Evolutionary conservation across 64 coral and sea anemone genomes (phyloP), one percentile per base, ranked within the genome.

Genomic region (Actinia equina): DNA sequence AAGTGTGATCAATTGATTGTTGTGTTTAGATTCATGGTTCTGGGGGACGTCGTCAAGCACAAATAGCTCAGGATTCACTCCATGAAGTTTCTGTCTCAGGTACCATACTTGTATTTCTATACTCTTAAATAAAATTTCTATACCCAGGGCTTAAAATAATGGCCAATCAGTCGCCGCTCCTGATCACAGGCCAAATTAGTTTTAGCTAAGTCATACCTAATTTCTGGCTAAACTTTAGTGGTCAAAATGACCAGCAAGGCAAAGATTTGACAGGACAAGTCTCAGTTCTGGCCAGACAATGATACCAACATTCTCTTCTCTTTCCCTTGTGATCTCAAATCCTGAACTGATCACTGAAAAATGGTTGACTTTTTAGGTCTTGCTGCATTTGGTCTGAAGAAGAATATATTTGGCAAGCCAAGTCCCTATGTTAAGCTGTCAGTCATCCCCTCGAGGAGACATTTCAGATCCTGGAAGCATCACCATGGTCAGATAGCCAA

Each of bases 401-500:
- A 95, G 52, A 95, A 92, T 63, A 92, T 99, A 44, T 99, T 99
- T 91, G 97, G 97, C 67, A 92, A 88, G 52, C 97, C 97, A 18
- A 93, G 93, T 82, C 97, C 97, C 3, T 95, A 99, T 91, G 93
- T 99, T 16, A 99, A 99, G 79, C 77, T 99, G 67, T 93, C 91
- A 45, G 87, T 99, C 51, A 95, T 95, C 83, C 97, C 97, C 30
- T 87, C 88, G 43, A 63, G 93, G 18, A 78, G 93, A 14, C 97
- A 99, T 85, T 79, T 94, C 7, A 80, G 91, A 51, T 95, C 97
- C 27, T 99, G 97, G 97, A 95, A 95, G 55, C 93, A 88, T 44
- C 91, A 99, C 80, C 97, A 99, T 91, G 97, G 97, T 11, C 97
- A 92, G 79, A 99, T 99, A 88, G 97, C 93, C 11, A 99, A 99